Conservation (phyloP, 2,888 invertebrate genomes). For the Eurytoma californica region DNA sequence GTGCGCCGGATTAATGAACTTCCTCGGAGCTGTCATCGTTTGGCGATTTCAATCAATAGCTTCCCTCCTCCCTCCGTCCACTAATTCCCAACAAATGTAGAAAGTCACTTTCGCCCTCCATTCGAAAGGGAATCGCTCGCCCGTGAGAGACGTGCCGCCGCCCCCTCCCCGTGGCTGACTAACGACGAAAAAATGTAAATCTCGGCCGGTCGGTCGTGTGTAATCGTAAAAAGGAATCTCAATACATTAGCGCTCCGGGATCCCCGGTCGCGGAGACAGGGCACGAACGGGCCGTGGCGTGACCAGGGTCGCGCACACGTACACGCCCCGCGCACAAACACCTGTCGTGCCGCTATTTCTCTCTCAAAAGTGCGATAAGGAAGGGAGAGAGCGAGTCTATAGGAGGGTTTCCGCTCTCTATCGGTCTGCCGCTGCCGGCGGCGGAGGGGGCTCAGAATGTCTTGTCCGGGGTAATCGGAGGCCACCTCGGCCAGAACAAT, state of each 20-base stretch:
- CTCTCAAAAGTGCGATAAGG: constrained; percentile 14
- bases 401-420: constrained; percentile 10
- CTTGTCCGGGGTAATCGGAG: constrained; percentile 47
- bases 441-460: constrained; percentile 10
- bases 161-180: constrained; percentile 35
- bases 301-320: not conserved
- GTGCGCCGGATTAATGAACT: constrained; percentile 15
- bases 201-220: constrained; percentile 5
- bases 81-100: not conserved
- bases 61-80: not conserved
- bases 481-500: constrained; percentile 51
- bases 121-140: not conserved
- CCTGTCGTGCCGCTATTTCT: constrained; percentile 18
- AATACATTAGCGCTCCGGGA: constrained; percentile 45
- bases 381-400: constrained; percentile 20
- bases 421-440: constrained; percentile 5
- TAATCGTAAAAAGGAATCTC: constrained; percentile 52
- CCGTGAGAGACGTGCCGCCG: too few species aligned
- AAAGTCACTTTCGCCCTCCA: not conserved
- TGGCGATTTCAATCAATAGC: constrained; percentile 2
- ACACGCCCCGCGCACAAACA: not conserved
- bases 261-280: not conserved
- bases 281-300: not conserved
- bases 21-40: constrained; percentile 20
- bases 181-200: constrained; percentile 54